A percentile compares a stretch with the other conserved stretches of the same genome.
Evolutionary conservation across 2,888 invertebrate species (phyloP).

Genomic region (Drosophila kambysellisi): DNA sequence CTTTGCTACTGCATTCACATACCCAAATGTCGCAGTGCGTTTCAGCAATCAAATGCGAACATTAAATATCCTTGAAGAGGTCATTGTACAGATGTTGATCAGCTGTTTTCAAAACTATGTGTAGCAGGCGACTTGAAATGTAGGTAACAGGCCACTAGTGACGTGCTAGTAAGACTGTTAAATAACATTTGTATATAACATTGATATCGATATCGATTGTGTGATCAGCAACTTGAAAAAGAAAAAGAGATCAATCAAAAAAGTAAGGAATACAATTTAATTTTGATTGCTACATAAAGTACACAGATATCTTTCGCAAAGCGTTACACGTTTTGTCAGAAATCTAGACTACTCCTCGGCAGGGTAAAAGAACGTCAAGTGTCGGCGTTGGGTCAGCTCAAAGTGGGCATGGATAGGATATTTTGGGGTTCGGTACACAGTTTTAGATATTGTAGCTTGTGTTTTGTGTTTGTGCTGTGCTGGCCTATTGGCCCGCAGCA

Average conservation of each 20-base stretch:
- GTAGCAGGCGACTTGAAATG: neutral
- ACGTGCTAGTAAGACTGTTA: neutral
- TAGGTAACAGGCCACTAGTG: neutral
- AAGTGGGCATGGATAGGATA: neutral
- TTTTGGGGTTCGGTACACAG: neutral
- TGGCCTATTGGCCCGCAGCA: constrained; percentile 54
- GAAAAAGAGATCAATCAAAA: neutral
- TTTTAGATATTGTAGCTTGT: constrained; percentile 18
- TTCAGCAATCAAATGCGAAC: constrained; percentile 13
- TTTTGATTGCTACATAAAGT: neutral
- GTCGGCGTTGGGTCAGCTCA: constrained; percentile 19
- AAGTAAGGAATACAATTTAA: neutral
- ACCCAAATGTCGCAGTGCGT: constrained; percentile 38
- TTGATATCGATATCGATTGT: neutral
- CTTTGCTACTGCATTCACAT: constrained; percentile 45
- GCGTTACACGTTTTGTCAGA: neutral
- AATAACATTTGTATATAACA: neutral
- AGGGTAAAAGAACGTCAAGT: neutral
- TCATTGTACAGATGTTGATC: neutral
- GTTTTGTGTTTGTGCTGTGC: constrained; percentile 36
- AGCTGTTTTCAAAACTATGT: neutral
- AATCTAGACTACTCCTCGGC: neutral
- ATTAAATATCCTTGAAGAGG: neutral
- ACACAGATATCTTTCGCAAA: neutral
- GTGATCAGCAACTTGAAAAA: neutral